Conservation (phyloP, 2,113 vertebrate genomes). For the Anhinga anhinga region DNA sequence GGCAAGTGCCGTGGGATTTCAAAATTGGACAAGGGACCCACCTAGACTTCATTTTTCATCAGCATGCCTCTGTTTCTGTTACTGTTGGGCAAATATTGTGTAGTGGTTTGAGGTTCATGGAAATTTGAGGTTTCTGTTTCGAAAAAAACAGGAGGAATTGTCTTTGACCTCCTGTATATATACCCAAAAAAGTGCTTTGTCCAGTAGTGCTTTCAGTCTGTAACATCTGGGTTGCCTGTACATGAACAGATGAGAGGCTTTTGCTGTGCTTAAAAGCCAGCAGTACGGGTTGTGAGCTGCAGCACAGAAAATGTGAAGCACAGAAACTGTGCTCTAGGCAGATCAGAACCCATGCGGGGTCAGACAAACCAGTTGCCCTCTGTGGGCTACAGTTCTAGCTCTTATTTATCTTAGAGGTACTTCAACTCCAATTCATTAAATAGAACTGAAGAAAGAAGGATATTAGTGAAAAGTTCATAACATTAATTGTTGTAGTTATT, state of each 20-base stretch:
- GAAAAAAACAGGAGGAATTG: not conserved
- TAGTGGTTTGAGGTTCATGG: not conserved
- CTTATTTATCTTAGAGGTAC: not conserved
- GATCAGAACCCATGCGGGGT: not conserved
- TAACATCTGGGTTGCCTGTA: not conserved
- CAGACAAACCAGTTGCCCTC: not conserved
- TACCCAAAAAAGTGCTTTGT: not conserved
- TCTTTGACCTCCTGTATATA: not conserved
- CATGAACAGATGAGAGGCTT: not conserved
- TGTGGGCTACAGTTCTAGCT: not conserved
- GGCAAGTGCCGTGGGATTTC: not conserved
- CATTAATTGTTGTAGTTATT: not conserved
- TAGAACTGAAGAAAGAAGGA: not conserved
- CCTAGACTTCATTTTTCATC: not conserved
- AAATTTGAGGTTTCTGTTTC: not conserved
- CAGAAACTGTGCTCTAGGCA: not conserved
- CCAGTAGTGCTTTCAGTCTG: not conserved
- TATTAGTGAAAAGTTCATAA: not conserved
- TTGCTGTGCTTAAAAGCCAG: not conserved
- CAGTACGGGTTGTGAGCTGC: not conserved
- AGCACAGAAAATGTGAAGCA: not conserved
- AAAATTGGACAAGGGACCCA: not conserved
- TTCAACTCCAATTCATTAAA: not conserved
- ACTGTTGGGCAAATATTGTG: not conserved
- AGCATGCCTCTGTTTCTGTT: not conserved